phyloP scores from a whole-genome alignment of 2,888 invertebrate genomes.

The Drepana falcataria region DNA sequence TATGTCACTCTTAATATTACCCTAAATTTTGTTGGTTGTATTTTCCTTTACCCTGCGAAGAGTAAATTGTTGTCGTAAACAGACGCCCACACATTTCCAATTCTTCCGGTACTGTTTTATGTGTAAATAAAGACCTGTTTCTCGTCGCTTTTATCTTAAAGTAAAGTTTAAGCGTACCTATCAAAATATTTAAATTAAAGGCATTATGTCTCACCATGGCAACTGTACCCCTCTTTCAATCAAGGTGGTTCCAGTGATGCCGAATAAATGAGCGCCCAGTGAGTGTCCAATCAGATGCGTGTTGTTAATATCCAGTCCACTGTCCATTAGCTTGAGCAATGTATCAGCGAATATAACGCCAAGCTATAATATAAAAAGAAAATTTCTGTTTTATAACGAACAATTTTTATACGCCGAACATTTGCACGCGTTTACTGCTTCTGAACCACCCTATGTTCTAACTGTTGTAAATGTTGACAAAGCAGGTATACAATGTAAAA shows the following conservation, averaged over 20 bases:
- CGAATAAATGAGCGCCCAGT: constrained; percentile 64
- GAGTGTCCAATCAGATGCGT: constrained; percentile 64
- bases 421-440: too few relatives aligned
- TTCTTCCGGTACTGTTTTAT: not conserved
- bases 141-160: not conserved
- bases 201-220: constrained; percentile 40
- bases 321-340: constrained; percentile 37
- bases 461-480: too few relatives aligned
- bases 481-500: too few relatives aligned
- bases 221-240: constrained; percentile 35
- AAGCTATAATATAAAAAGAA: constrained; percentile 29
- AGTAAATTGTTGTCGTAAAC: not conserved
- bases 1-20: not conserved
- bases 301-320: constrained; percentile 51
- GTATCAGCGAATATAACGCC: constrained; percentile 44
- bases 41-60: not conserved
- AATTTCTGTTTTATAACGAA: not conserved
- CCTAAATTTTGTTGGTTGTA: not conserved
- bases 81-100: not conserved
- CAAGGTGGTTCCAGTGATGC: constrained; percentile 55
- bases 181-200: not conserved
- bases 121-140: not conserved
- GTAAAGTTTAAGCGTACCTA: too few relatives aligned
- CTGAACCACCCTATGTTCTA: too few relatives aligned
- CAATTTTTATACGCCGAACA: too few relatives aligned